Conservation (phyloP, 2,113 vertebrate genomes). For the Ancistrus triradiatus region DNA sequence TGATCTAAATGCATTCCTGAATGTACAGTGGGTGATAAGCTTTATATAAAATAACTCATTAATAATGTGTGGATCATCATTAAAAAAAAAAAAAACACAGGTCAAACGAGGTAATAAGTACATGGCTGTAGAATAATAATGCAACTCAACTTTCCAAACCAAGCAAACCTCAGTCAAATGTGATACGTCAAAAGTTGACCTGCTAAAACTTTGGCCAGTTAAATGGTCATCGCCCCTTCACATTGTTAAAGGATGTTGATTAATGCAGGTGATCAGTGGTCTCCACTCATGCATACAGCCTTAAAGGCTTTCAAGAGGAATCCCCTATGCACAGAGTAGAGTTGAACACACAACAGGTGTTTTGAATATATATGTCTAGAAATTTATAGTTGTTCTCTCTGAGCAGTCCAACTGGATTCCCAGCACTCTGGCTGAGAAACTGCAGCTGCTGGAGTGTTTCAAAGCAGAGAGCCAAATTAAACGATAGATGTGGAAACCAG, state of each 20-base stretch:
- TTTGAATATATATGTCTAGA: background rate
- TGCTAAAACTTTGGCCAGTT: too few relatives aligned
- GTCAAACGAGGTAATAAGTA: background rate
- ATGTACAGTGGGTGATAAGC: conserved; percentile 2
- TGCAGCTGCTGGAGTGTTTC: background rate
- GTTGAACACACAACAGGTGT: background rate
- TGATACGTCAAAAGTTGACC: too few relatives aligned
- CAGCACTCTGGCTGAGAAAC: background rate
- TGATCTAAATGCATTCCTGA: conserved; percentile 17
- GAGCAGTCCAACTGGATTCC: background rate
- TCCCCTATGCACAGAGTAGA: background rate
- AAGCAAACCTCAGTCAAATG: too few relatives aligned
- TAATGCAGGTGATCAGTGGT: conserved; percentile 5
- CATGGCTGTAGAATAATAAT: background rate
- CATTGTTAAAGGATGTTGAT: background rate
- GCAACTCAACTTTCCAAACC: too few relatives aligned
- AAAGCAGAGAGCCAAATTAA: background rate
- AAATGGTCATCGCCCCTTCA: too few relatives aligned
- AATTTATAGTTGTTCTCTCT: background rate
- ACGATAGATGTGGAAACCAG: background rate
- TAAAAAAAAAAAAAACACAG: background rate
- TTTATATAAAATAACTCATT: background rate
- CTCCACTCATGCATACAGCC: background rate
- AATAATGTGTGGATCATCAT: background rate
- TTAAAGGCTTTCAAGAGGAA: background rate